Percentiles rank a stretch among this genome's conserved stretches.
phyloP scores from a whole-genome alignment of 2,113 vertebrate genomes.

The Ia io region DNA sequence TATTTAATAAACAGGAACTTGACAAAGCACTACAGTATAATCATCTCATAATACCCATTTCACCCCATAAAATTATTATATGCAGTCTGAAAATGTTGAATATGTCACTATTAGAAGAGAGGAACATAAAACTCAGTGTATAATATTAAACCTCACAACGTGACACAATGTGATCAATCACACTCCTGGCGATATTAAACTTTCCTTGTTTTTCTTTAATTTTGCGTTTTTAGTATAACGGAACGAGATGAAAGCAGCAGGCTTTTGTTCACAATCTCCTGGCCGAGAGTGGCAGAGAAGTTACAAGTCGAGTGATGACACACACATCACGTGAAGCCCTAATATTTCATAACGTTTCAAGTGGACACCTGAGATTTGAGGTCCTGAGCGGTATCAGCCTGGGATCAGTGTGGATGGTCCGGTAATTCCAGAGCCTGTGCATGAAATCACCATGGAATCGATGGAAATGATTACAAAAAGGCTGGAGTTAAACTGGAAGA shows the following conservation, averaged over 20 bases:
- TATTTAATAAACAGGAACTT: conserved; percentile 82
- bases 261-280: conserved; percentile 69
- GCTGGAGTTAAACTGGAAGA: conserved; percentile 31
- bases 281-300: conserved; percentile 68
- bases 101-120: conserved; percentile 77
- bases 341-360: conserved; percentile 43
- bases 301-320: conserved; percentile 56
- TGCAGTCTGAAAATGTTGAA: conserved; percentile 83
- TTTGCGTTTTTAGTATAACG: conserved; percentile 79
- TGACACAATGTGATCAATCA: conserved; percentile 81
- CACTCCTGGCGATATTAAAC: conserved; percentile 68
- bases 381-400: conserved; percentile 42
- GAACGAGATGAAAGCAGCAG: conserved; percentile 69
- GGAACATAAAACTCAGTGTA: conserved; percentile 79
- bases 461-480: conserved; percentile 50
- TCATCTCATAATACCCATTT: conserved; percentile 82
- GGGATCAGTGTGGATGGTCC: conserved; percentile 27
- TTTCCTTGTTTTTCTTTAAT: conserved; percentile 80
- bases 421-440: conserved; percentile 42
- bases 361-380: conserved; percentile 65
- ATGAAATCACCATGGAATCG: conserved; percentile 50
- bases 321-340: conserved; percentile 67
- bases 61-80: conserved; percentile 83
- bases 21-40: conserved; percentile 80
- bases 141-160: conserved; percentile 78